Evolutionary conservation across 1,140 invertebrate species (phyloP).

Genomic region (Plectrocnemia conspersa): DNA sequence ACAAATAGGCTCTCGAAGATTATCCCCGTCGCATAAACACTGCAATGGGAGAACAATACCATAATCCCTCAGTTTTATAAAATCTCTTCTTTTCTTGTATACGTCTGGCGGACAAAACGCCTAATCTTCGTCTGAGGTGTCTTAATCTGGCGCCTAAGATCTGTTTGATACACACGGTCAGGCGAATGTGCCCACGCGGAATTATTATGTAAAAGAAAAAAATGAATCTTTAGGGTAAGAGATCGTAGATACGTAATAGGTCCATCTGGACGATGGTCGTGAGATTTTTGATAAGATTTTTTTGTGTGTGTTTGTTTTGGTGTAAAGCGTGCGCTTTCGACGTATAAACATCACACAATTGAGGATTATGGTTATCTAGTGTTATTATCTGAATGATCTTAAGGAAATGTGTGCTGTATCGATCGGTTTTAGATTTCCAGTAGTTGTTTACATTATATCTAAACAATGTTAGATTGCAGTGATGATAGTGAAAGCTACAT

Average conservation of each 20-base stretch:
- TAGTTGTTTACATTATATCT: too few species aligned
- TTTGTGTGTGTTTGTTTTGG: constrained; percentile 8
- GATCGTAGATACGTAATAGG: constrained; percentile 18
- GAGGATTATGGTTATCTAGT: constrained; percentile 2
- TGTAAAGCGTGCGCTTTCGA: neutral
- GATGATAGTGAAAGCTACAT: too few species aligned
- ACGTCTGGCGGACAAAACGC: constrained; percentile 10
- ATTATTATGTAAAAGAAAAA: constrained; percentile 23
- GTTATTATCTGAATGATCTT: neutral
- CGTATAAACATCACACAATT: constrained; percentile 2
- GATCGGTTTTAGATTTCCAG: too few species aligned
- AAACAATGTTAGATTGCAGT: too few species aligned
- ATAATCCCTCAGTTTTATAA: constrained; percentile 15
- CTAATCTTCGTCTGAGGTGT: constrained; percentile 16
- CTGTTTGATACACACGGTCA: constrained; percentile 22
- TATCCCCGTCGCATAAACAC: constrained; percentile 17
- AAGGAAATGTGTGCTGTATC: too few species aligned
- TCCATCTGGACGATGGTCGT: constrained; percentile 21
- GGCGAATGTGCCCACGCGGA: constrained; percentile 15
- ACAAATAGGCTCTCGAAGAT: constrained; percentile 12
- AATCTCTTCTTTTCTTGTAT: constrained; percentile 18
- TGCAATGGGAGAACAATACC: constrained; percentile 22
- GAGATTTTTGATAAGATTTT: constrained; percentile 18
- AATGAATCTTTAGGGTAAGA: constrained; percentile 9
- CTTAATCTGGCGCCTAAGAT: constrained; percentile 33